These are phyloP conservation scores for Drosophila colorata DNA, from an alignment of 2,888 invertebrate species.

Conservation along the genomic window DNA sequence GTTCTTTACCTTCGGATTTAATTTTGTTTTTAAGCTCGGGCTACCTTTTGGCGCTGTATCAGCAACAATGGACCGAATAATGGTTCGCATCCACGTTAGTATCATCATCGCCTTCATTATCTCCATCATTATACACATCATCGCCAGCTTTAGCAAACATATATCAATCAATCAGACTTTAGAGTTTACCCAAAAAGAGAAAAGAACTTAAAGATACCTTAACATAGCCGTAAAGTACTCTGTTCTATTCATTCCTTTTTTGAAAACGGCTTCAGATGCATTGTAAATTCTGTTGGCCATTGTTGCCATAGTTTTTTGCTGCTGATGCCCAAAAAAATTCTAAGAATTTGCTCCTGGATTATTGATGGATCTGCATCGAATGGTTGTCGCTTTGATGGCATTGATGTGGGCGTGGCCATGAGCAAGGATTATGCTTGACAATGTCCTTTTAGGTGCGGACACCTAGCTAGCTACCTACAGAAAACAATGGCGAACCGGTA, in stretches of 20 bases:
- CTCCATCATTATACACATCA: constrained; percentile 2
- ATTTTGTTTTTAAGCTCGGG: neutral
- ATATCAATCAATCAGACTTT: constrained; percentile 44
- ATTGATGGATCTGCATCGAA: constrained; percentile 28
- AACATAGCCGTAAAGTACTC: neutral
- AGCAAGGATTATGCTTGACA: neutral
- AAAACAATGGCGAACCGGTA: constrained; percentile 21
- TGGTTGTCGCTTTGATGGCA: neutral
- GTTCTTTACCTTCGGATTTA: too few relatives aligned
- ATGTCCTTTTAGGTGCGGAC: constrained; percentile 2
- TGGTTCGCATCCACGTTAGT: neutral
- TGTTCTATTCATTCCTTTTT: neutral
- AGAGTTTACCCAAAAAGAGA: constrained; percentile 6
- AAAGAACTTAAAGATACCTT: constrained; percentile 1
- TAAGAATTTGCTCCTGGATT: constrained; percentile 3
- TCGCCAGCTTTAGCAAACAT: neutral
- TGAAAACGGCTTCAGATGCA: neutral
- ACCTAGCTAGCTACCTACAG: constrained; percentile 10
- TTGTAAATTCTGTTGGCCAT: constrained; percentile 4
- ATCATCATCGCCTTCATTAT: neutral
- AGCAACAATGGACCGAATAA: neutral
- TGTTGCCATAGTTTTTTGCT: neutral
- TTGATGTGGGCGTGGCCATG: constrained; percentile 4
- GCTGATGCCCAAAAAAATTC: neutral
- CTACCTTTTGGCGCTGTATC: neutral